Base-by-base conservation (phyloP, 2,888 invertebrate species). In the Euspilapteryx auroguttella region DNA sequence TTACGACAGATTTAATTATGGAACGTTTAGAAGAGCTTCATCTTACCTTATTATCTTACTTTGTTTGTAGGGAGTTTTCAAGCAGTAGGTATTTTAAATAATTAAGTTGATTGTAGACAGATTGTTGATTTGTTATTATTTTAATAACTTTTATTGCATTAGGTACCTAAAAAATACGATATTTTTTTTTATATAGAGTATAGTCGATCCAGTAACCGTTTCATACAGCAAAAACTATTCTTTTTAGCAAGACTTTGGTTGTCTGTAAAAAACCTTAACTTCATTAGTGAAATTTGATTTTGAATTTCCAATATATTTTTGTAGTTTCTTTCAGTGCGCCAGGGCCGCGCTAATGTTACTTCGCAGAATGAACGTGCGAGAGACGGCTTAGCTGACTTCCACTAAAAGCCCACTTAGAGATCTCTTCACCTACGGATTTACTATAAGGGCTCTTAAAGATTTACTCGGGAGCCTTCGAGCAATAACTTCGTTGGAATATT, bases 1-100 rank as follows among this genome's bases (percentile, higher is more conserved):
- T 71, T 68, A 69, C 64, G 69, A 73, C 71, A 68, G 71, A 73
- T 73, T 75, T 73, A 66, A 75, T 75, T 71, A 73, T 57, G 56
- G 55, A 65, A 58, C 69, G 65, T 63, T 73, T 69, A 69, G 17
- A 61, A 55, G 53, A 51, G 55, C 49, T 55, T 54, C 57, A 52
- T 56, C 58, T 55, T 56, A 56, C 42, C 44, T 49, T 51, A 47
- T 57, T 58, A 57, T 54, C 49, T 53, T 52, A 41, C 52, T 54
- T 59, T 54, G 55, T n/a, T n/a, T n/a, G n/a, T n/a, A n/a, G n/a
- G n/a, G n/a, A n/a, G n/a, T n/a, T n/a, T n/a, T n/a, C n/a, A n/a
- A n/a, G n/a, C n/a, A n/a, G 27, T 15, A 21, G 21, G 21, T 24
- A 21, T 21, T 13, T 27, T 21, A 13, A 13, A 14, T 27, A 9